phyloP scores from a whole-genome alignment of 1,140 invertebrate genomes.

The Monomorium pharaonis region DNA sequence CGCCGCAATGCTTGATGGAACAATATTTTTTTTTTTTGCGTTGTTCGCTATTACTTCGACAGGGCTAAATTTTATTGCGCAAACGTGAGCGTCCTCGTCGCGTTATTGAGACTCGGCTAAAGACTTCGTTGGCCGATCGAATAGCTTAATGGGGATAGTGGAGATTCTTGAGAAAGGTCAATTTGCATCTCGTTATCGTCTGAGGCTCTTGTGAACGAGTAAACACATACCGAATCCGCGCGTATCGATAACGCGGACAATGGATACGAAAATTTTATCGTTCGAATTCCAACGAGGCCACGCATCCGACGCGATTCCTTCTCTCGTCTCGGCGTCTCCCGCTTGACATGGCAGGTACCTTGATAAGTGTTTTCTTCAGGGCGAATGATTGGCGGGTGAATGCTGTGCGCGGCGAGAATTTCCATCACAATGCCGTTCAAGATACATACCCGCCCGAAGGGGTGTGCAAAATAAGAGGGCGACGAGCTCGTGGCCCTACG shows the following conservation, averaged over 20 bases:
- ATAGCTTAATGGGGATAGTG: not conserved
- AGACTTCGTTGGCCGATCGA: too few relatives aligned
- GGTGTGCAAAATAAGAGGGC: constrained; percentile 22
- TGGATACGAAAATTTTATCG: constrained; percentile 40
- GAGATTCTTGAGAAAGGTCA: not conserved
- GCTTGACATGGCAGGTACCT: constrained; percentile 4
- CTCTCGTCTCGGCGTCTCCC: not conserved
- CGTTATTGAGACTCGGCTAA: not conserved
- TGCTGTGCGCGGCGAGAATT: constrained; percentile 66
- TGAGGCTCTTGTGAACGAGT: not conserved
- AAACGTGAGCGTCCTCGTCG: not conserved
- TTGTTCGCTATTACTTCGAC: not conserved
- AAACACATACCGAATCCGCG: not conserved
- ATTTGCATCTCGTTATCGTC: not conserved
- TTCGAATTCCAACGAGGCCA: constrained; percentile 11
- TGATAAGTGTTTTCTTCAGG: constrained; percentile 74
- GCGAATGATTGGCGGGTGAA: constrained; percentile 76
- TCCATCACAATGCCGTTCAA: constrained; percentile 75
- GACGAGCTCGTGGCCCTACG: not conserved
- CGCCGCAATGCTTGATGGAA: constrained; percentile 6
- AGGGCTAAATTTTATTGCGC: not conserved
- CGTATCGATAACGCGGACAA: constrained; percentile 10
- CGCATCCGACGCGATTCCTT: not conserved
- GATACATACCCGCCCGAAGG: constrained; percentile 38
- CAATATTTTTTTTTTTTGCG: constrained; percentile 29